Base-by-base conservation (phyloP, 2,113 vertebrate species). In the Ammodytes marinus region DNA sequence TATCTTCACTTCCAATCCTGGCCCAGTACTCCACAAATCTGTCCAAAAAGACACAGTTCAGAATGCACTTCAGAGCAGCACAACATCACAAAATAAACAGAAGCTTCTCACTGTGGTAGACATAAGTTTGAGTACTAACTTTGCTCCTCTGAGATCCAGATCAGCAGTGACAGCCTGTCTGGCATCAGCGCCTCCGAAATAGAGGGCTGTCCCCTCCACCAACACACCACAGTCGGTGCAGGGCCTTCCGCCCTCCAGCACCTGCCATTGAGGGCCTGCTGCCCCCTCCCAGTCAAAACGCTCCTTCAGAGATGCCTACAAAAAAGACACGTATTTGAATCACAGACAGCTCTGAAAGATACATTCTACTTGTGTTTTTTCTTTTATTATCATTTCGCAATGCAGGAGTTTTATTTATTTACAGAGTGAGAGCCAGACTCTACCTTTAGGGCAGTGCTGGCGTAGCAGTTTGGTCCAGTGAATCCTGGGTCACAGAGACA, bases 11-110 rank as follows among this genome's bases (percentile, higher is more conserved):
- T 66, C 98, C 98, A 60, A 99, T 99, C 88, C 96, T 96, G 4
- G 97, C 98, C 98, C 98, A 99, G 91, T 99, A 99, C 64, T 99
- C 97, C 66, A 99, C 96, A 95, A 99, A 99, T 89, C 98, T 99
- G 77, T 80, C 69, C 53, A 69, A 2, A 71, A 49, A 40, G 49
- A 72, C 54, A 72, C 55, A 65, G 13, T 7, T 74, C 2, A 43
- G 55, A 43, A 61, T 42, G 8, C 8, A 5, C n/a, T 57, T 49
- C 27, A 70, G 37, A 75, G 53, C 9, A 47, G 47, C 27, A 50
- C 0, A 12, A 50, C 27, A 46, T 11, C 43, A 37, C 19, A 83
- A 63, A 2, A 35, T 45, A 17, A 39, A 69, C 5, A 52, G 27
- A 76, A 0, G 19, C 3, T 0, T 45, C 5, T 53, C 5, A 7